Evolutionary conservation across 2,797 vertebrate species (phyloP).

Genomic region (Sebastes minor): DNA sequence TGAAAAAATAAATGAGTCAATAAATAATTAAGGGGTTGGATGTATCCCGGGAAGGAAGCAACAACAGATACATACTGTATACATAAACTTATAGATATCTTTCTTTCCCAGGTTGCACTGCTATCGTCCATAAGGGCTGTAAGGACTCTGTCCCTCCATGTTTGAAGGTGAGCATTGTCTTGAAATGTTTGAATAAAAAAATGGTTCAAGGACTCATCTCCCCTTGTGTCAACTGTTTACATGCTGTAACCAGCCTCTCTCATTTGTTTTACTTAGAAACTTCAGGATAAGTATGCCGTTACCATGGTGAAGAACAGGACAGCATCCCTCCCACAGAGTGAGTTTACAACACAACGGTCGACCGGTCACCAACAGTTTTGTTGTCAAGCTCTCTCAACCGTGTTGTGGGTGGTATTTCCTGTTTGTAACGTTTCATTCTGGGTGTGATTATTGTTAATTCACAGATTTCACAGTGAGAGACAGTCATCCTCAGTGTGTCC

Average conservation of each 20-base stretch:
- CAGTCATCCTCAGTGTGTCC: constrained; percentile 53
- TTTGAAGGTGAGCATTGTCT: constrained; percentile 84
- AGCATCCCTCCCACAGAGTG: constrained; percentile 84
- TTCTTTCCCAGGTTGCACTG: constrained; percentile 86
- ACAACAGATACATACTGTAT: too few relatives aligned
- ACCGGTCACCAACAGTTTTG: neutral
- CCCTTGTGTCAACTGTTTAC: constrained; percentile 6
- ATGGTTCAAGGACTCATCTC: neutral
- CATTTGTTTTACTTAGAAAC: constrained; percentile 83
- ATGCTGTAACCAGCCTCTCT: constrained; percentile 23
- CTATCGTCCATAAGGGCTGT: constrained; percentile 89
- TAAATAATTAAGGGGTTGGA: too few relatives aligned
- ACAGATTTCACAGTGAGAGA: constrained; percentile 90
- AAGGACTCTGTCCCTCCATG: constrained; percentile 88
- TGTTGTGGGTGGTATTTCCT: neutral
- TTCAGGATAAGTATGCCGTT: constrained; percentile 86
- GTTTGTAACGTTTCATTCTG: neutral
- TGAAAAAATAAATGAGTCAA: neutral
- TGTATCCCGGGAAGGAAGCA: too few relatives aligned
- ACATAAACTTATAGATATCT: neutral
- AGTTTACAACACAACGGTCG: constrained; percentile 60
- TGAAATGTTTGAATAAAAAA: neutral
- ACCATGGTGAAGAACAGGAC: constrained; percentile 76
- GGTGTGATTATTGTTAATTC: neutral
- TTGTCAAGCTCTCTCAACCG: neutral